Base-by-base conservation (phyloP, 2,113 vertebrate genomes). In the Hoplias malabaricus region DNA sequence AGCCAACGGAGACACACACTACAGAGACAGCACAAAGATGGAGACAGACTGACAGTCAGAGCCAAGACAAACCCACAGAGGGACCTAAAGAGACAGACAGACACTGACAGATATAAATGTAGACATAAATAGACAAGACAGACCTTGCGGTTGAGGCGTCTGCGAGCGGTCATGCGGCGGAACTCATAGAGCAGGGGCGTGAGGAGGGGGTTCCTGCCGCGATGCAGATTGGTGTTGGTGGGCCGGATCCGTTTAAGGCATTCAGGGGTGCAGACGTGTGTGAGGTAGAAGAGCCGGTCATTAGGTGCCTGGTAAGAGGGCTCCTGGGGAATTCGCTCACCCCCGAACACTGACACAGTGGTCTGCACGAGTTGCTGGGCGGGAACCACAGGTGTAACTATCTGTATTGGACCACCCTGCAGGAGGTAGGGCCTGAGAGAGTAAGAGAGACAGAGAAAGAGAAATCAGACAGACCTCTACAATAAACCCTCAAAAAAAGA, bases 121-220 rank as follows among this genome's bases (percentile, higher is more conserved):
- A n/a, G 14, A 19, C 67, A 23, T 42, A 10, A 19, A 10, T n/a
- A 14, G 31, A 10, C 1, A 3, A 21, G 13, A 43, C 68, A 21
- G 59, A 93, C 93, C 90, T 99, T 98, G 82, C 96, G 96, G 89
- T 98, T 99, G 31, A 99, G 89, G 43, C 95, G 92, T 16, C 96
- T 93, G 2, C 97, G 92, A 0, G 95, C 96, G 0, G 96, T 99
- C 96, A 99, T 98, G 6, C 98, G 93, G 1, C 96, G 93, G 87
- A 99, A 99, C 69, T 98, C 96, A 12, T 98, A 97, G 1, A 99
- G 94, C 14, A 99, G 85, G 0, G 98, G 97, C 4, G 95, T 93
- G 12, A 99, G 94, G 31, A 99, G 93, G 0, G 98, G 98, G 90
- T 99, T 99, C 70, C 92, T 92, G 69, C 96, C 94, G 56, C 94